Percentiles rank a stretch among this genome's conserved stretches.
Conservation (phyloP, 2,113 vertebrate species). For the Myiozetetes cayanensis region DNA sequence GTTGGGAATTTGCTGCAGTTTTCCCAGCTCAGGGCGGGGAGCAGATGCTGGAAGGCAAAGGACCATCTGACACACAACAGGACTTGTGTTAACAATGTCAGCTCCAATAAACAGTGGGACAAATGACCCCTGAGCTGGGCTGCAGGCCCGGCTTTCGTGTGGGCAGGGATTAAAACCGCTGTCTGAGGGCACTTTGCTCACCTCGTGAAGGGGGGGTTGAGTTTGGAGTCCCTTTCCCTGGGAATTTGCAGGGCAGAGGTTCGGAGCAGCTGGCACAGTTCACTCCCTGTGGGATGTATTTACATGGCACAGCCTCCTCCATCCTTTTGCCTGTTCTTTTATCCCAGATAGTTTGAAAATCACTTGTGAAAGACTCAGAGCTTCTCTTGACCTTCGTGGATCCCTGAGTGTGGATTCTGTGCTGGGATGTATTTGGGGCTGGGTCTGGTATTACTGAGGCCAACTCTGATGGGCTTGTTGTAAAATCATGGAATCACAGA, state of each 20-base stretch:
- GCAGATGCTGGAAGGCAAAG: neutral
- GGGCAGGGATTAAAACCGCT: neutral
- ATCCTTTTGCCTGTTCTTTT: neutral
- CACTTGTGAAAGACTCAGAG: neutral
- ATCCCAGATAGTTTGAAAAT: neutral
- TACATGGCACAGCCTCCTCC: neutral
- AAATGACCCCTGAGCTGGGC: neutral
- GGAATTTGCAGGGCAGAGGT: neutral
- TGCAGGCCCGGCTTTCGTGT: neutral
- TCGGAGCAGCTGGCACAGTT: neutral
- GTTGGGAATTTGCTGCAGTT: neutral
- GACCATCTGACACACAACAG: neutral
- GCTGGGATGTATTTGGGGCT: fast-evolving
- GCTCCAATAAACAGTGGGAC: neutral
- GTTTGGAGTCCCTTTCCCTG: neutral
- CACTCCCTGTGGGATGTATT: neutral
- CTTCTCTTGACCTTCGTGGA: neutral
- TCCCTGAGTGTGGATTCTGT: neutral
- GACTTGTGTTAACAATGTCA: neutral
- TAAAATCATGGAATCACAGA: neutral
- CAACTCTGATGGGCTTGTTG: fast-evolving
- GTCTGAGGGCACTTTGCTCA: neutral
- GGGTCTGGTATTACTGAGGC: neutral
- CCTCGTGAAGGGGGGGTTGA: fast-evolving
- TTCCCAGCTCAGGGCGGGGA: neutral